phyloP scores from a whole-genome alignment of 2,797 vertebrate genomes.

The Sebastes hubbsi region DNA sequence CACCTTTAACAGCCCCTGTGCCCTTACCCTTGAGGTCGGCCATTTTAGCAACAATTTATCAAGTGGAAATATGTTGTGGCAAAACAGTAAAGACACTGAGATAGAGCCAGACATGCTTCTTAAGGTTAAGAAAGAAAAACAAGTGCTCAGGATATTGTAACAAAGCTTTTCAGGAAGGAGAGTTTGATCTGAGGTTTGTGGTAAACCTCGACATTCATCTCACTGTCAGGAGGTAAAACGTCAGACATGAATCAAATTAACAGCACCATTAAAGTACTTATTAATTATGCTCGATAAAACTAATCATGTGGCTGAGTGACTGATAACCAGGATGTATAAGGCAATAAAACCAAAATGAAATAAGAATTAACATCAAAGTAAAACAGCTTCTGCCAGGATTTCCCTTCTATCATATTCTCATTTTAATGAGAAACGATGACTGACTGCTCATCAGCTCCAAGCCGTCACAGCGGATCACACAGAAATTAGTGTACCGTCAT shows the following conservation, averaged over 20 bases:
- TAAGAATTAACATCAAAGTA: constrained; percentile 21
- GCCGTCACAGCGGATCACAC: constrained; percentile 39
- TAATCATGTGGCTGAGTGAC: constrained; percentile 20
- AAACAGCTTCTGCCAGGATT: constrained; percentile 16
- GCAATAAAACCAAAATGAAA: constrained; percentile 23
- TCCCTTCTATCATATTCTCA: constrained; percentile 36
- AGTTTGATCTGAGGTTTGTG: neutral
- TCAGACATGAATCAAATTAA: constrained; percentile 5
- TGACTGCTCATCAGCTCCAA: constrained; percentile 48
- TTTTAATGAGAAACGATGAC: constrained; percentile 59
- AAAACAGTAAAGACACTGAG: neutral
- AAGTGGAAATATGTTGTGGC: neutral
- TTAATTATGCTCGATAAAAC: constrained; percentile 28
- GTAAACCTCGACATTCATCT: neutral
- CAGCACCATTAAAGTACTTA: neutral
- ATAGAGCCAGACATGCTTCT: neutral
- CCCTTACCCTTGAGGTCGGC: neutral
- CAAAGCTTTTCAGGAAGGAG: neutral
- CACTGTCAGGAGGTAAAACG: constrained; percentile 1
- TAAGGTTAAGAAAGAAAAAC: neutral
- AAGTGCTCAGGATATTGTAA: neutral
- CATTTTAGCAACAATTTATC: neutral
- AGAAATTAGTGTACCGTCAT: constrained; percentile 33
- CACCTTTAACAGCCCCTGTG: neutral
- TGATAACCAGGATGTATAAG: constrained; percentile 11